Evolutionary conservation across 2,797 vertebrate genomes (phyloP).

Genomic region (Fringilla coelebs): DNA sequence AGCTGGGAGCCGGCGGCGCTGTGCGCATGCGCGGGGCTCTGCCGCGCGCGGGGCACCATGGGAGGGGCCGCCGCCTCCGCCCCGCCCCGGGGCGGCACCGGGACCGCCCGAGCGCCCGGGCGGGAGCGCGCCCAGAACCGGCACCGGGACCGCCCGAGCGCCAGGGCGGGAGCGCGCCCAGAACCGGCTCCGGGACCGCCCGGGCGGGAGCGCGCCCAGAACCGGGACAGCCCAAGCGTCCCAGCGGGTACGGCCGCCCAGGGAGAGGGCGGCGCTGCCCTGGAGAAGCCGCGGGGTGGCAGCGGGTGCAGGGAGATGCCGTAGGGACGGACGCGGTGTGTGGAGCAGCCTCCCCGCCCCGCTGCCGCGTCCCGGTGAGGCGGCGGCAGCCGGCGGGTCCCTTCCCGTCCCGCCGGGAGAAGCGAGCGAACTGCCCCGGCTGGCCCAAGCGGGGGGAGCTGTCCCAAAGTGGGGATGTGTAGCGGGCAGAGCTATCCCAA

Average conservation of each 20-base stretch:
- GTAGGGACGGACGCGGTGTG: too few relatives aligned
- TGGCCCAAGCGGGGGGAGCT: too few relatives aligned
- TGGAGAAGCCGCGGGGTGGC: too few relatives aligned
- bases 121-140: too few relatives aligned
- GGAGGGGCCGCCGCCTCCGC: neutral
- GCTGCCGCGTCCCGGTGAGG: neutral
- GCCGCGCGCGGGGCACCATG: neutral
- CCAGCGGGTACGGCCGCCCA: too few relatives aligned
- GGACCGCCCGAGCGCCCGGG: neutral
- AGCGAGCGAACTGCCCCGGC: too few relatives aligned
- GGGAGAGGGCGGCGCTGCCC: neutral
- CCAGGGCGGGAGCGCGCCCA: neutral
- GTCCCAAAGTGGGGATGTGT: too few relatives aligned
- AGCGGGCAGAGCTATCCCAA: too few relatives aligned
- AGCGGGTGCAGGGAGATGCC: too few relatives aligned
- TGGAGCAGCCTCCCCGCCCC: neutral
- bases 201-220: too few relatives aligned
- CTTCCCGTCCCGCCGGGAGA: neutral
- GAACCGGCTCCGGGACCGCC: neutral
- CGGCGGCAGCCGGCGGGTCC: too few relatives aligned
- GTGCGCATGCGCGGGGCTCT: slow-evolving; percentile 73
- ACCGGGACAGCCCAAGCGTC: neutral
- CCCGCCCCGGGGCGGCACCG: neutral
- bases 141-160: too few relatives aligned
- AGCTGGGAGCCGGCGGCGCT: slow-evolving; percentile 70